Evolutionary conservation across 2,113 vertebrate species (phyloP), one percentile per base, ranked within the genome.

Genomic region (Silurus glanis): DNA sequence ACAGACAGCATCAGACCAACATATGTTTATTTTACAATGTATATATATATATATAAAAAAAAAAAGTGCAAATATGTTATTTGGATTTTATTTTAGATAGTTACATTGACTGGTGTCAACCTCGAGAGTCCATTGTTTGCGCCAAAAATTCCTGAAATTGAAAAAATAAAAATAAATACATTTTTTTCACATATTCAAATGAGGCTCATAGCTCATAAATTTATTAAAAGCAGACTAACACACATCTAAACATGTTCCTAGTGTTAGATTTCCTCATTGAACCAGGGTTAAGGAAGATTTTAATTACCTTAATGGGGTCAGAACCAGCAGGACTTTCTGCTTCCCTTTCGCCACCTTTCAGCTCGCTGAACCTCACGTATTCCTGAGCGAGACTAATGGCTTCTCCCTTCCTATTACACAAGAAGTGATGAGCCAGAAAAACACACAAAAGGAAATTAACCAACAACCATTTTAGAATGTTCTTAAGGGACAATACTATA

Each of bases 301-400:
- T 66, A 58, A 12, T 89, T 95, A 98, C 97, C 95, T 96, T 95
- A 64, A 97, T 89, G 83, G 94, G 89, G 23, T 94, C 93, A 53
- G 89, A 76, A n/a, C 94, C 87, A 19, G 91, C 16, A 0, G 84
- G 17, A 0, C 92, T 91, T 45, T 86, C 66, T 0, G 92, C 80
- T 49, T 90, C 14, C 1, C 86, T 81, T 79, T 92, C 95, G 14
- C 95, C 95, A 21, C 51, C 80, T 17, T 90, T 90, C 47, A 87
- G 83, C 62, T 83, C 90, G 88, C 85, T 88, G 69, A 90, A 93
- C 76, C 94, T 95, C 80, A 94, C 88, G 87, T 95, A 97, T 19
- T 97, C 96, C 2, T 56, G 84, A 82, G 96, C 89, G 19, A 99
- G 89, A 21, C 91, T 90, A 19, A 92, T 91, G 0, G 97, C 97